Base-by-base conservation (phyloP, 2,797 vertebrate genomes). In the Acanthopagrus latus region DNA sequence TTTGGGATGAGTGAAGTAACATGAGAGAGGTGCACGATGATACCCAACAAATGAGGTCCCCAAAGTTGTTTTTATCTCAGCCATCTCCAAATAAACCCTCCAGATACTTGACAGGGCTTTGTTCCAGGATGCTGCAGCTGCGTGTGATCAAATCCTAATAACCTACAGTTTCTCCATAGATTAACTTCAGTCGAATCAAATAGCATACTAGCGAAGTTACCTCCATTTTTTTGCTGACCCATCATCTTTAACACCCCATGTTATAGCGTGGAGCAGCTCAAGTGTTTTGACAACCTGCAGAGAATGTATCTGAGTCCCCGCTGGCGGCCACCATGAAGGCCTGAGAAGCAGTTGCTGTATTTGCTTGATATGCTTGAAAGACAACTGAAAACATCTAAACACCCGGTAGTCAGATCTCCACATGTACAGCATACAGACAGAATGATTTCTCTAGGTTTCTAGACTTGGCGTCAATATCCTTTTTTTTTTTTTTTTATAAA, bases 1-100 rank as follows among this genome's bases (percentile, higher is more conserved):
- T 88, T 78, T 86, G 83, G 72, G 47, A 81, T 82, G 76, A 83
- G 71, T 64, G 50, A 71, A 80, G 85, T 86, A 87, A 89, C 27
- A 77, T 23, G 87, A 89, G 85, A 69, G 64, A 86, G 54, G 66
- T 5, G 80, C 23, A 44, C 12, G 25, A 64, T 77, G 83, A 88
- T 70, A 82, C 76, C 38, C 71, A 76, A 84, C 76, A 84, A 74
- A 86, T 64, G 48, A 74, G 73, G 54, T 83, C 79, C 76, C 74
- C 65, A 78, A 82, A 80, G 88, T 76, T 86, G 78, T 86, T 78
- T 86, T 77, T 79, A 86, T 90, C 77, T 51, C 64, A 41, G 43
- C 60, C 47, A 83, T 89, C 82, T 87, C 69, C 57, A 87, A 88
- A 88, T 80, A 90, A 76, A 85, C 52, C 60, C 71, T 50, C 17